These are phyloP conservation scores for Dexiosoma caninum DNA, from an alignment of 2,888 invertebrate species.

Conservation along the genomic window DNA sequence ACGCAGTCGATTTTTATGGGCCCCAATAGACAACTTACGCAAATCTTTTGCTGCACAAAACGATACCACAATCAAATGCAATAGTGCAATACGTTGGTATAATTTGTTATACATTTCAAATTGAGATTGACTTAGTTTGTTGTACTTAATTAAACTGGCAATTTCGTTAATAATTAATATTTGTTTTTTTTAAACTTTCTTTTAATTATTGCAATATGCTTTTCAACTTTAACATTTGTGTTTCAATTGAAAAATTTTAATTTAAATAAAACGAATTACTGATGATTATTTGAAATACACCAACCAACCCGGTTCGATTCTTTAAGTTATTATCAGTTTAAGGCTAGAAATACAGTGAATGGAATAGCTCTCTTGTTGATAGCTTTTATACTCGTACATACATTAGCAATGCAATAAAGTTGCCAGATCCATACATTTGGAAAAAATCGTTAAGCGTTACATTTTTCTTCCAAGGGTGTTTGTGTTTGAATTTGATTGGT, in stretches of 20 bases:
- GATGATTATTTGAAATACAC: conserved; percentile 56
- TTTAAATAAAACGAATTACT: conserved; percentile 9
- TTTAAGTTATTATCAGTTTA: conserved; percentile 53
- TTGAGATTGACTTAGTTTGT: neutral
- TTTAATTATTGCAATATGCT: neutral
- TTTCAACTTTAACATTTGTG: neutral
- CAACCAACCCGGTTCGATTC: conserved; percentile 41
- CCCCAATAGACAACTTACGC: conserved; percentile 70
- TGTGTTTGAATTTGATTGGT: no score
- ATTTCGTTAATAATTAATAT: neutral
- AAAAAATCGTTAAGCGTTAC: neutral
- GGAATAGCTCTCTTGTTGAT: conserved; percentile 40
- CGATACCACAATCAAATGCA: conserved; percentile 29
- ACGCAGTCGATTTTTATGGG: neutral
- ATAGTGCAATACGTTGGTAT: neutral
- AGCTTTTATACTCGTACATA: conserved; percentile 56
- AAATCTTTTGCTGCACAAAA: conserved; percentile 69
- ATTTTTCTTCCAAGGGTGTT: no score
- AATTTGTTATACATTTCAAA: conserved; percentile 52
- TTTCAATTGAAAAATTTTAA: neutral
- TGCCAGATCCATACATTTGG: neutral
- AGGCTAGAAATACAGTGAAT: conserved; percentile 56
- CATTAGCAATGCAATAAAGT: neutral
- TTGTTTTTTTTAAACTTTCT: neutral
- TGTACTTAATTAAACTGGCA: neutral